Evolutionary conservation across 2,113 vertebrate genomes (phyloP).

Genomic region (Ptilonorhynchus violaceus): DNA sequence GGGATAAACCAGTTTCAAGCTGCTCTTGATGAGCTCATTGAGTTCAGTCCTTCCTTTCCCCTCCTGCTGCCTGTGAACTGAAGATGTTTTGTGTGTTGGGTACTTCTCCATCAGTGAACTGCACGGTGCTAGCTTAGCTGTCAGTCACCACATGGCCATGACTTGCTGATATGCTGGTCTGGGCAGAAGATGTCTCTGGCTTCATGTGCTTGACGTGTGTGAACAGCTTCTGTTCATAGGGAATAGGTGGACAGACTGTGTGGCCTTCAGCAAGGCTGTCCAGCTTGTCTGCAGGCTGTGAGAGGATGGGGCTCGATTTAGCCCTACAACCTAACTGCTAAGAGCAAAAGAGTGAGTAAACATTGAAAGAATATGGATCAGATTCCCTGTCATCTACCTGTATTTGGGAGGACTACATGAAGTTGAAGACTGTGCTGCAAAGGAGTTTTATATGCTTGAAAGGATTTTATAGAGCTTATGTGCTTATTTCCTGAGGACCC

Average conservation of each 20-base stretch:
- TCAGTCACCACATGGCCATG: neutral
- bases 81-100: too few species aligned
- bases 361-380: constrained; percentile 45
- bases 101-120: neutral
- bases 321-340: constrained; percentile 60
- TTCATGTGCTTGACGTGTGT: neutral
- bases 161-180: constrained; percentile 7
- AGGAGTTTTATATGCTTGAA: constrained; percentile 28
- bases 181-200: neutral
- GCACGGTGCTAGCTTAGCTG: neutral
- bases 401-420: constrained; percentile 35
- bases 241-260: too few species aligned
- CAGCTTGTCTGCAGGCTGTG: constrained; percentile 47
- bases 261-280: too few species aligned
- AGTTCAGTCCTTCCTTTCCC: neutral
- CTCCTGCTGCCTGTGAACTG: neutral
- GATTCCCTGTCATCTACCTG: constrained; percentile 43
- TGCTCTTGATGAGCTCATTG: neutral
- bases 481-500: neutral
- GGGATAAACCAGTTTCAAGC: neutral
- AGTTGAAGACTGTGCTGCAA: neutral
- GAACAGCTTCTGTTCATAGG: too few species aligned
- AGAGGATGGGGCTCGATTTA: constrained; percentile 83
- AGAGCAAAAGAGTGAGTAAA: constrained; percentile 39
- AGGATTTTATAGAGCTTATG: constrained; percentile 23